Base-by-base conservation (phyloP, 1,140 invertebrate species). In the Heliconius hewitsoni region DNA sequence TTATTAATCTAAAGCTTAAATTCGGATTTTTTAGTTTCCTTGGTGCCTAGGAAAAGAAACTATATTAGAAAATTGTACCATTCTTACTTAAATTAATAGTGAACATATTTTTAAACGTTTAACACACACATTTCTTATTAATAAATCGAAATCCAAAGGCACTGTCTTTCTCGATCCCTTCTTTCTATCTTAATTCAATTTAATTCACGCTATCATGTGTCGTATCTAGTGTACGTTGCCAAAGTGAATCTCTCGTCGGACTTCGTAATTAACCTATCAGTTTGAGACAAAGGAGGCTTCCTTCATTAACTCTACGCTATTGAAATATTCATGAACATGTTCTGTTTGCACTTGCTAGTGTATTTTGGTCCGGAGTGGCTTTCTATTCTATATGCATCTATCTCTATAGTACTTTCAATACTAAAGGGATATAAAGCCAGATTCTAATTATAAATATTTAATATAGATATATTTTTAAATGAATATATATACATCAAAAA, bases 261-360 rank as follows among this genome's bases (percentile, higher is more conserved):
- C 81, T 86, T 80, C 84, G 85, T 87, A 90, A 90, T 91, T 87
- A 89, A 91, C 79, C 87, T 83, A 89, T 91, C 87, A 87, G 85
- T 81, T 83, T 76, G 84, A 86, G 81, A 94, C 90, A 93, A 94
- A 91, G 90, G 86, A 89, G 84, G 81, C 85, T 84, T 89, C 89
- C 88, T 93, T 93, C 90, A 94, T 94, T 93, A 93, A 90, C 88
- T 88, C 83, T 71, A 85, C 85, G 86, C 87, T 87, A 84, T 84
- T 91, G 89, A 91, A 93, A 91, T 93, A 94, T 94, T 94, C 91
- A 94, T 93, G 90, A 89, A 84, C 77, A 73, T 73, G 80, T 77
- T 78, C 79, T 52, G 76, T 77, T 71, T 55, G 76, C 79, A 66
- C 75, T 77, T 39, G 39, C 50, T 75, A 16, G 66, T 76, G 57